Base-by-base conservation (phyloP, 2,888 invertebrate genomes). In the Harmothoe impar region DNA sequence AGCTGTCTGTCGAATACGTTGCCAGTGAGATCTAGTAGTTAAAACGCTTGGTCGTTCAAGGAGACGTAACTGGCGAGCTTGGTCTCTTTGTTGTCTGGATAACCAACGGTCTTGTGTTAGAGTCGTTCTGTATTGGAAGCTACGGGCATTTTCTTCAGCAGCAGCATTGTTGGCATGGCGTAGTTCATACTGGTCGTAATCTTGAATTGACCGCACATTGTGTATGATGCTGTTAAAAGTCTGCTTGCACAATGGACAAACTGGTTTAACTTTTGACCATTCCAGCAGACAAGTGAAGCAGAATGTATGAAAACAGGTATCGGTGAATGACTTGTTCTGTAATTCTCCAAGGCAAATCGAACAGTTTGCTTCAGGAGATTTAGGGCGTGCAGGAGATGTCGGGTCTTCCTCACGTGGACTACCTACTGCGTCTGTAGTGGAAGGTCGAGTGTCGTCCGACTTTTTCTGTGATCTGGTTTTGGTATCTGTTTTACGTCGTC, bases 231-330 rank as follows among this genome's bases (percentile, higher is more conserved):
- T 97, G 94, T 97, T 98, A 95, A 99, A 99, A 3, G 97, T 97
- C 95, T 98, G 98, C 95, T 99, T 99, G 96, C 99, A 99, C 0
- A 99, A 96, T 0, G 99, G 99, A 96, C 99, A 99, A 95, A 98
- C 98, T 0, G 98, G 97, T 96, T 98, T 99, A 23, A 98, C 98
- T 97, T 98, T 98, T 90, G 98, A 98, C 99, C 99, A 99, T 94
- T 98, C 98, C 91, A 98, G 96, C 52, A 99, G 96, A 95, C 99
- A 99, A 93, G 97, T 97, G 95, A 98, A 99, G 95, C 99, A 99
- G 96, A 99, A 99, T 95, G 98, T 97, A 96, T 99, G 99, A 95
- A 98, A 97, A 95, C 99, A 99, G 89, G 98, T 98, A 95, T 99
- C 98, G 0, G 98, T 98, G 95, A 98, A 98, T 51, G 98, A 98